Percentiles rank a stretch among this genome's conserved stretches.
Evolutionary conservation across 2,113 vertebrate genomes (phyloP).

Genomic region (Istiophorus platypterus): DNA sequence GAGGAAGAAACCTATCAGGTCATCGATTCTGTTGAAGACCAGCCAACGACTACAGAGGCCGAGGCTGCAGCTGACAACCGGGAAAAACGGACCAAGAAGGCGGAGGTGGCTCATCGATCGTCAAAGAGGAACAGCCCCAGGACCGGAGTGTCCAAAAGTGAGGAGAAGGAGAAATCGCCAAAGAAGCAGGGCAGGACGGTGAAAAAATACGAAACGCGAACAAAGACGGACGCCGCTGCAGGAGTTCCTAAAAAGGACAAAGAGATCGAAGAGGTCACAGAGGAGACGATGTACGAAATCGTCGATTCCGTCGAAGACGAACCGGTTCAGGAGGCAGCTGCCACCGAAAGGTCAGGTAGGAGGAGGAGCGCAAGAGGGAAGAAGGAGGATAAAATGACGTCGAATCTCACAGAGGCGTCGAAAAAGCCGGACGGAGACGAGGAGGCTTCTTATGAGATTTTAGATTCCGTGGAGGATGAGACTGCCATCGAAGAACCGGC

Average conservation of each 20-base stretch:
- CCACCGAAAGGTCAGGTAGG: slow-evolving; percentile 19
- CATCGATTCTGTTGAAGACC: slow-evolving; percentile 65
- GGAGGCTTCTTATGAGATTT: slow-evolving; percentile 35
- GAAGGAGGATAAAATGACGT: slow-evolving; percentile 30
- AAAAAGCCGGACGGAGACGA: slow-evolving; percentile 8
- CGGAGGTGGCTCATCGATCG: neutral
- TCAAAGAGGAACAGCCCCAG: neutral
- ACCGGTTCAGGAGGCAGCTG: neutral
- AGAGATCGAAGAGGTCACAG: neutral
- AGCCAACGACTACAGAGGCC: slow-evolving; percentile 7
- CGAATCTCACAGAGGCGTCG: neutral
- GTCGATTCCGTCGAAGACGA: slow-evolving; percentile 60
- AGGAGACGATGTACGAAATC: slow-evolving; percentile 42
- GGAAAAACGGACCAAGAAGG: neutral
- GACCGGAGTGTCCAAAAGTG: slow-evolving; percentile 22
- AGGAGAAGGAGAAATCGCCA: slow-evolving; percentile 33
- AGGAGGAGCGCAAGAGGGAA: slow-evolving; percentile 48
- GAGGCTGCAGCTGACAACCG: slow-evolving; percentile 8
- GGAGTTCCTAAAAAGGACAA: neutral
- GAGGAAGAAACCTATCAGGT: slow-evolving; percentile 47
- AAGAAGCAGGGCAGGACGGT: slow-evolving; percentile 25
- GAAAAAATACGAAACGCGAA: slow-evolving; percentile 10
- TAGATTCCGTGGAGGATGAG: slow-evolving; percentile 61
- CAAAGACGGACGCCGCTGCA: neutral
- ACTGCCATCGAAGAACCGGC: neutral